Percentiles rank a stretch among this genome's conserved stretches.
Conservation (phyloP, 1,140 invertebrate species). For the Brachionus plicatilis region DNA sequence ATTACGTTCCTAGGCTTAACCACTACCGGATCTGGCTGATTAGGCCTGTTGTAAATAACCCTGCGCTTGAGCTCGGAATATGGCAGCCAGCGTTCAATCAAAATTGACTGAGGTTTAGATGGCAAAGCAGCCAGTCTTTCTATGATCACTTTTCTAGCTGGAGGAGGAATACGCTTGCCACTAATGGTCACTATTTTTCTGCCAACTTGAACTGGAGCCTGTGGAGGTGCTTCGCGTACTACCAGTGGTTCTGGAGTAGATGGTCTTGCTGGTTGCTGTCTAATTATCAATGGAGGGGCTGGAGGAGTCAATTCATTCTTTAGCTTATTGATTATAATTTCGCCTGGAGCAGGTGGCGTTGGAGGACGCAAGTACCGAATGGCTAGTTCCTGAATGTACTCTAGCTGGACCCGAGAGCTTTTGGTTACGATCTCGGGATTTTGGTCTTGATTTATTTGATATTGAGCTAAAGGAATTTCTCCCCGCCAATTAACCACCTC, state of each 20-base stretch:
- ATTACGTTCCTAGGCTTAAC: conserved; percentile 34
- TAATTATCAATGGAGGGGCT: conserved; percentile 39
- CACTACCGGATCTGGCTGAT: neutral
- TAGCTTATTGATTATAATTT: conserved; percentile 15
- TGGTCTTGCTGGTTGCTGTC: conserved; percentile 35
- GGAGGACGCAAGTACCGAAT: conserved; percentile 34
- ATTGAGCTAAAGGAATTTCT: neutral
- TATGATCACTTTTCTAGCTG: conserved; percentile 36
- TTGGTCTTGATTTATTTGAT: conserved; percentile 33
- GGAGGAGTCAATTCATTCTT: neutral
- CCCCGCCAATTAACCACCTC: conserved; percentile 29
- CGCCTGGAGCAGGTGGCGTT: conserved; percentile 40
- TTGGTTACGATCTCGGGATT: conserved; percentile 37
- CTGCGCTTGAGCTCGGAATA: conserved; percentile 10
- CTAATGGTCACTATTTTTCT: conserved; percentile 34
- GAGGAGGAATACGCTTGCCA: conserved; percentile 20
- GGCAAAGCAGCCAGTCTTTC: conserved; percentile 36
- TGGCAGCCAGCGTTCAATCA: conserved; percentile 40
- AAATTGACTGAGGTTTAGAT: conserved; percentile 38
- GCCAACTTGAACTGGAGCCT: neutral
- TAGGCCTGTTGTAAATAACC: conserved; percentile 22
- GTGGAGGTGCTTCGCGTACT: conserved; percentile 20
- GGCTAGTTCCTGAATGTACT: conserved; percentile 39
- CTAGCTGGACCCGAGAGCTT: neutral
- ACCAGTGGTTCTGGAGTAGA: conserved; percentile 28